Percentiles rank a stretch among this genome's conserved stretches.
phyloP scores from a whole-genome alignment of 1,140 invertebrate species.

The Bactericera cockerelli region DNA sequence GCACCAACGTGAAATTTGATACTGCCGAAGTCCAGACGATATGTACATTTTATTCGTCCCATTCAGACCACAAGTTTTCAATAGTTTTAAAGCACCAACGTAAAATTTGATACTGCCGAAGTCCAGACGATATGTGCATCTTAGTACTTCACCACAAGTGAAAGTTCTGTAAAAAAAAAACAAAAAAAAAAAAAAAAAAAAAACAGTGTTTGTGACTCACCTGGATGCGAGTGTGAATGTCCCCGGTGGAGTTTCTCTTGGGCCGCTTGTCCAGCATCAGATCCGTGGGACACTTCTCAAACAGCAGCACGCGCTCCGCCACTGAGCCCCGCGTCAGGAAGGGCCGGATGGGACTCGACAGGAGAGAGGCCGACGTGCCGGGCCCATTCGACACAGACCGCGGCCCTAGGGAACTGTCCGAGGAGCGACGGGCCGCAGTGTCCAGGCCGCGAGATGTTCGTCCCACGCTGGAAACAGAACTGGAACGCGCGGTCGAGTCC shows the following conservation, averaged over 20 bases:
- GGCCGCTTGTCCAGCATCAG: conserved; percentile 50
- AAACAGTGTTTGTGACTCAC: too few species aligned
- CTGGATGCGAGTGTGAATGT: conserved; percentile 53
- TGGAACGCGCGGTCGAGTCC: neutral
- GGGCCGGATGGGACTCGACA: conserved; percentile 51
- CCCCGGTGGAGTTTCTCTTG: conserved; percentile 33
- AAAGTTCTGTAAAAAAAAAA: too few species aligned
- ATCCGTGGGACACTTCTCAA: conserved; percentile 77
- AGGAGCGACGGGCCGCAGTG: neutral
- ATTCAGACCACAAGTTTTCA: too few species aligned
- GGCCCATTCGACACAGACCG: neutral
- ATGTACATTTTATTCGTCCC: too few species aligned
- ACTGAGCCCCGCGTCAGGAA: conserved; percentile 80
- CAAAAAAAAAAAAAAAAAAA: too few species aligned
- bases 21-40: too few species aligned
- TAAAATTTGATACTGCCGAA: too few species aligned
- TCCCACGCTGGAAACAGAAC: neutral
- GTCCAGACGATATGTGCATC: too few species aligned
- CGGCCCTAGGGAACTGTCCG: neutral
- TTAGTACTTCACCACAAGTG: too few species aligned
- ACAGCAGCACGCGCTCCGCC: conserved; percentile 77
- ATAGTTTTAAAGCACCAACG: too few species aligned
- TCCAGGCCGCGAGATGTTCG: neutral
- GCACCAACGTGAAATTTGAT: too few species aligned
- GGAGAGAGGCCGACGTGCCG: neutral